These are phyloP conservation scores for Blastomussa wellsi DNA, from an alignment of 92 coral and sea anemone species.

Conservation along the genomic window DNA sequence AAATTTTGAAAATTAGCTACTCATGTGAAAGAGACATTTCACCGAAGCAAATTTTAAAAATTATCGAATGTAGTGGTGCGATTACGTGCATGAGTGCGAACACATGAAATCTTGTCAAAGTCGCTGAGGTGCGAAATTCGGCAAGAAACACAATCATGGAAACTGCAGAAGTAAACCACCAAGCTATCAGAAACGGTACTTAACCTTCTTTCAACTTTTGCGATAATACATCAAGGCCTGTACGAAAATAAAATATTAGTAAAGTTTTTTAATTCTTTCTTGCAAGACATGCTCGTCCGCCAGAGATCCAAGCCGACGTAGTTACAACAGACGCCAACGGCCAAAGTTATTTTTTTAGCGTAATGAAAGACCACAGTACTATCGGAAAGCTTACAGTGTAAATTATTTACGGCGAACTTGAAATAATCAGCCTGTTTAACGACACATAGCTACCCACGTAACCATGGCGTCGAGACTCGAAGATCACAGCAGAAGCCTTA, in stretches of 20 bases:
- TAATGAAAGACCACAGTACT: too few species aligned
- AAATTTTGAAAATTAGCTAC: too few species aligned
- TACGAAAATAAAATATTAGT: not conserved
- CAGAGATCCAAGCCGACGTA: not conserved
- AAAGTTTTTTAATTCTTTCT: not conserved
- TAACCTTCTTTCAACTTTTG: not conserved
- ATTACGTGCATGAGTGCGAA: conserved; percentile 8
- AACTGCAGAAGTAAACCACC: not conserved
- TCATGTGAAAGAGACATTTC: too few species aligned
- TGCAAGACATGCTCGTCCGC: conserved; percentile 7
- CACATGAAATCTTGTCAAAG: not conserved
- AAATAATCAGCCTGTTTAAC: not conserved
- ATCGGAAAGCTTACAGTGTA: not conserved
- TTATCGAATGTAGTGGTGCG: too few species aligned
- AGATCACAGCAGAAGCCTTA: conserved; percentile 1
- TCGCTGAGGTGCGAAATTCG: conserved; percentile 8
- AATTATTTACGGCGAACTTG: not conserved
- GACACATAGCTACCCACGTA: not conserved
- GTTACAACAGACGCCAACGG: conserved; percentile 1
- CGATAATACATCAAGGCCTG: not conserved
- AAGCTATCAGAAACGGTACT: not conserved
- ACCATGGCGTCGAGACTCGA: not conserved
- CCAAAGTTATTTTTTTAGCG: too few species aligned
- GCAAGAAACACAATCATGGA: conserved; percentile 2
- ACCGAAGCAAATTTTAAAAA: too few species aligned